Evolutionary conservation across 2,113 vertebrate species (phyloP), one percentile per base, ranked within the genome.

Genomic region (Sinocyclocheilus rhinocerous): DNA sequence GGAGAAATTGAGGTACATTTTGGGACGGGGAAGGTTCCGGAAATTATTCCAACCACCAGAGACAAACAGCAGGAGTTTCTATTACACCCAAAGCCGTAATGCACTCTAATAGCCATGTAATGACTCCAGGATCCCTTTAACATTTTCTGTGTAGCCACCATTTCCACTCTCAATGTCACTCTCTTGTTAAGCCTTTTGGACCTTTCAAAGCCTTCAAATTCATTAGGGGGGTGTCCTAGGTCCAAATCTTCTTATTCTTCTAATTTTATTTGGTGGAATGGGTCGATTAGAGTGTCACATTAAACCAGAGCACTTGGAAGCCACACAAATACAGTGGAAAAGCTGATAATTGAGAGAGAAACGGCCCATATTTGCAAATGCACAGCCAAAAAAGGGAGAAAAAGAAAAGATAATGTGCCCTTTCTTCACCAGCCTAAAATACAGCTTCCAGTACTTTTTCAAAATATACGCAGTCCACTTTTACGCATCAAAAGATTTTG

Each of bases 21-120:
- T 63, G 26, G 83, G 63, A 86, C 81, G 18, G 76, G 87, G 76
- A 72, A 24, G 83, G 48, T 81, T 65, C 15, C n/a, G 11, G 85
- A 83, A 88, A 90, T 87, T 57, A 91, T 88, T 87, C 67, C 80
- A 70, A 88, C 87, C 89, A 84, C 86, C 75, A 86, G 83, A 83
- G 55, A 88, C 84, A 86, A 88, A 89, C 78, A 84, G 84, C 52
- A 83, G 69, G 87, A 87, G 83, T 79, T 77, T 84, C 50, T 87
- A 85, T 85, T 86, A 87, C 80, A 85, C 57, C 52, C 55, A 79
- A 75, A 85, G 87, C 85, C 76, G 59, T 89, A 89, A 90, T 88
- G 85, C 78, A 85, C 65, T 39, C 84, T 90, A 90, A 91, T 88
- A 89, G 69, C 85, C 90, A 87, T 90, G 87, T 90, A 89, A 91